A percentile compares a stretch with the other conserved stretches of the same genome.
These are phyloP conservation scores for Crioceris asparagi DNA, from an alignment of 2,888 invertebrate genomes.

Conservation along the genomic window DNA sequence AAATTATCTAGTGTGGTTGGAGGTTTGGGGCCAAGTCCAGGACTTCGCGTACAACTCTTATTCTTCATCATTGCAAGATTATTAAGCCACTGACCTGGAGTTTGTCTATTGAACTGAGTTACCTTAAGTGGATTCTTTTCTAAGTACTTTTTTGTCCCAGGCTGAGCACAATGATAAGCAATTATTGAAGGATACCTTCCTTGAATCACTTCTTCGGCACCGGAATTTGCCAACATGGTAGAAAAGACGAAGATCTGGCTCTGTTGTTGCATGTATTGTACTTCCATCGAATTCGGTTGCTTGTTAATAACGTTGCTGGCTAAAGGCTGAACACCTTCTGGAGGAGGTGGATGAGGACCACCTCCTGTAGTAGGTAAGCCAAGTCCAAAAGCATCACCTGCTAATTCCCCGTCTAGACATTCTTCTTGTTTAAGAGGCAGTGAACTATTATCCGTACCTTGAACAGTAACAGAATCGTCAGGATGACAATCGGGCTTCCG, in stretches of 20 bases:
- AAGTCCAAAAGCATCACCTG: slow-evolving; percentile 34
- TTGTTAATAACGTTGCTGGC: slow-evolving; percentile 70
- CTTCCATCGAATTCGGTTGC: slow-evolving; percentile 72
- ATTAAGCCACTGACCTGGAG: slow-evolving; percentile 70
- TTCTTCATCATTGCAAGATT: slow-evolving; percentile 67
- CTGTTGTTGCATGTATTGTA: slow-evolving; percentile 87
- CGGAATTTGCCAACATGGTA: slow-evolving; percentile 86
- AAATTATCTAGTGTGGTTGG: slow-evolving; percentile 35
- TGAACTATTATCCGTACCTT: slow-evolving; percentile 20
- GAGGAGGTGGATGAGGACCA: slow-evolving; percentile 36
- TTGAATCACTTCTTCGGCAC: slow-evolving; percentile 83
- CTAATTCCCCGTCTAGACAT: slow-evolving; percentile 33
- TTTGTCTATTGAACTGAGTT: slow-evolving; percentile 75
- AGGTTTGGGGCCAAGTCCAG: slow-evolving; percentile 35
- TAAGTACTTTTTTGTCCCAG: slow-evolving; percentile 86
- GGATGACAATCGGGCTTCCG: slow-evolving; percentile 30
- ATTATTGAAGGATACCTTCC: slow-evolving; percentile 88
- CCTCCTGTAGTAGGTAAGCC: slow-evolving; percentile 27
- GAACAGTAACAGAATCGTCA: slow-evolving; percentile 21
- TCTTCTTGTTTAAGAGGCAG: slow-evolving; percentile 36
- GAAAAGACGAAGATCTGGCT: slow-evolving; percentile 98
- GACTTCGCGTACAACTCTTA: slow-evolving; percentile 49
- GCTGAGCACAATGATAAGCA: slow-evolving; percentile 91
- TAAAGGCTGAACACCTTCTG: slow-evolving; percentile 60
- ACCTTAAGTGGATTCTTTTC: slow-evolving; percentile 88